Percentiles rank a stretch among this genome's conserved stretches.
Conservation (phyloP, 2,888 invertebrate genomes). For the Aphodius granarius region DNA sequence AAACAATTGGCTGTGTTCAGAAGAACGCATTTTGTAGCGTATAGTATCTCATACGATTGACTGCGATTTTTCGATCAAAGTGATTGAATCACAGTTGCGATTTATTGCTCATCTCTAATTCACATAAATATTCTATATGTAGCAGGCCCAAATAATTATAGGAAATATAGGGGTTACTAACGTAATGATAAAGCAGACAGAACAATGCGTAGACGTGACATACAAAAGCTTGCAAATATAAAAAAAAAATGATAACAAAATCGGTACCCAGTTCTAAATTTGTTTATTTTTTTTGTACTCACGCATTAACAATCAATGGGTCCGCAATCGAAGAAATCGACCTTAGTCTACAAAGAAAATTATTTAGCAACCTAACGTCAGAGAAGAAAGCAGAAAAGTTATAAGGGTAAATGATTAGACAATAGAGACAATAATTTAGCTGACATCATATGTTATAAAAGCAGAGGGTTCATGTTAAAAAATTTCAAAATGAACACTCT, state of each 20-base stretch:
- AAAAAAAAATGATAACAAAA: not conserved
- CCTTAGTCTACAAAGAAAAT: conserved; percentile 30
- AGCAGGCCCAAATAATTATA: too few species aligned
- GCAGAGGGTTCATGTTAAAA: not conserved
- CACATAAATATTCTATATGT: too few species aligned
- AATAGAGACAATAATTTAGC: not conserved
- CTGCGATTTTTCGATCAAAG: too few species aligned
- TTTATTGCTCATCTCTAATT: too few species aligned
- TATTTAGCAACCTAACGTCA: conserved; percentile 20
- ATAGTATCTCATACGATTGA: too few species aligned
- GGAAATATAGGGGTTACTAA: not conserved
- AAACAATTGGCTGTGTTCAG: too few species aligned
- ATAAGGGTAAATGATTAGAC: not conserved
- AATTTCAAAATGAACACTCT: not conserved
- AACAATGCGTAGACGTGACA: not conserved
- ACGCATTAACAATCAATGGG: conserved; percentile 25
- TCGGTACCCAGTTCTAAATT: not conserved
- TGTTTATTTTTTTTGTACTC: conserved; percentile 21
- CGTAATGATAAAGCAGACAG: not conserved
- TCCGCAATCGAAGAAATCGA: conserved; percentile 27
- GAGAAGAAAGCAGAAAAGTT: not conserved
- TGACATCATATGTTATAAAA: not conserved
- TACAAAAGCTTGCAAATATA: conserved; percentile 10
- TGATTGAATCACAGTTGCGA: too few species aligned
- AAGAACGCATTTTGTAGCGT: too few species aligned